Evolutionary conservation across 1,140 invertebrate species (phyloP).

Genomic region (Phocides pigmalion): DNA sequence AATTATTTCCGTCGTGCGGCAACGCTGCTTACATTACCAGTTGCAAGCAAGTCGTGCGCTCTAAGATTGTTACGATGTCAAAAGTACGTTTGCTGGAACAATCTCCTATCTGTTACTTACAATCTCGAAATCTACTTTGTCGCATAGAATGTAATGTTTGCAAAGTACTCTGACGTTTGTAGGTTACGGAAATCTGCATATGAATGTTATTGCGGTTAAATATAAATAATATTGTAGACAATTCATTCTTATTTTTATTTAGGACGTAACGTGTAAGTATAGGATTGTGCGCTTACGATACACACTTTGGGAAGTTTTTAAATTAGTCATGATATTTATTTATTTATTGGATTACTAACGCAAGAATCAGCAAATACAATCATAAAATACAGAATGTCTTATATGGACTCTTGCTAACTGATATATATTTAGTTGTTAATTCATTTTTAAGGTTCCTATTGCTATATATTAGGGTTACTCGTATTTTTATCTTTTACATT

Average conservation of each 20-base stretch:
- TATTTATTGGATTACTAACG: too few species aligned
- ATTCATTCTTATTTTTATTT: neutral
- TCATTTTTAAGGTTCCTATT: too few species aligned
- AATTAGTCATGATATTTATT: too few species aligned
- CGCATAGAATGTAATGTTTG: constrained; percentile 13
- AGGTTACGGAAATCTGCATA: neutral
- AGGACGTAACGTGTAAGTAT: too few species aligned
- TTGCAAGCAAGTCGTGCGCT: constrained; percentile 28
- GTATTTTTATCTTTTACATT: too few species aligned
- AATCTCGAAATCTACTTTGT: constrained; percentile 24
- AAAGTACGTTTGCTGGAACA: constrained; percentile 19
- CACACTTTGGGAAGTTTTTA: too few species aligned
- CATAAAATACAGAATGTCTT: too few species aligned
- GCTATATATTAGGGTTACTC: too few species aligned
- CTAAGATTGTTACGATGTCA: constrained; percentile 26
- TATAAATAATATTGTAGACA: neutral
- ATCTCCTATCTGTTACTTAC: constrained; percentile 23
- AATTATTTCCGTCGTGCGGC: constrained; percentile 66
- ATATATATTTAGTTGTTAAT: too few species aligned
- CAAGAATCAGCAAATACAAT: too few species aligned
- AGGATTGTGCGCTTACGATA: too few species aligned
- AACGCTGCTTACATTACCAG: constrained; percentile 44
- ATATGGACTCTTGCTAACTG: too few species aligned
- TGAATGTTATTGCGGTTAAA: neutral
- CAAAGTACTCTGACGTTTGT: constrained; percentile 1